These are phyloP conservation scores for Tachypleus tridentatus DNA, from an alignment of 1,140 invertebrate genomes.

Conservation along the genomic window DNA sequence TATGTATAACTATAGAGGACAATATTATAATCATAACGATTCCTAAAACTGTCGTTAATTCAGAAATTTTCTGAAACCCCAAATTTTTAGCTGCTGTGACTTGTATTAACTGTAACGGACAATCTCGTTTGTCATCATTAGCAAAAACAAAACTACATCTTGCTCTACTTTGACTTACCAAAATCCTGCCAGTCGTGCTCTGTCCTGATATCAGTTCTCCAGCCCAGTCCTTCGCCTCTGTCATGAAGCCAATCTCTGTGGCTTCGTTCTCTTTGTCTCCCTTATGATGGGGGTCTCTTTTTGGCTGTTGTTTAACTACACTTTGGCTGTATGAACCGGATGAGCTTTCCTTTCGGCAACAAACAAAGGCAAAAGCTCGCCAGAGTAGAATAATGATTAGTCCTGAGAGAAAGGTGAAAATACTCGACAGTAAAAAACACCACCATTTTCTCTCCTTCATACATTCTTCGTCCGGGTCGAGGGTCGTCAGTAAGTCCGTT, in stretches of 20 bases:
- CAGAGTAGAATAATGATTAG: slow-evolving; percentile 69
- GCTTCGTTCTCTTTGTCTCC: slow-evolving; percentile 11
- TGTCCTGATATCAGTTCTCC: slow-evolving; percentile 99
- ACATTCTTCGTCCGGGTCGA: slow-evolving; percentile 41
- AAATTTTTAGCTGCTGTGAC: too few relatives aligned
- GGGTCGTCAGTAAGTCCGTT: slow-evolving; percentile 9
- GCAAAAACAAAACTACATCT: too few relatives aligned
- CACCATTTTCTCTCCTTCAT: slow-evolving; percentile 82
- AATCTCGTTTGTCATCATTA: too few relatives aligned
- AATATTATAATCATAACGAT: too few relatives aligned
- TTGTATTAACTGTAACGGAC: too few relatives aligned
- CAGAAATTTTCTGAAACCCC: too few relatives aligned
- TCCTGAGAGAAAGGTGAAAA: slow-evolving; percentile 88
- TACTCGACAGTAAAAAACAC: slow-evolving; percentile 92
- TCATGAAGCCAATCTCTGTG: slow-evolving; percentile 86
- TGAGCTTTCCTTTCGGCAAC: slow-evolving; percentile 53
- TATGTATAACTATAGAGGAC: too few relatives aligned
- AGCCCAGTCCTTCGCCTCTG: slow-evolving; percentile 99
- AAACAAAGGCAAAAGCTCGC: slow-evolving; percentile 78
- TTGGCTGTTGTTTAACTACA: slow-evolving; percentile 10
- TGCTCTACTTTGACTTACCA: slow-evolving; percentile 54
- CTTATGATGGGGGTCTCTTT: slow-evolving; percentile 5
- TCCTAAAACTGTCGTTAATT: too few relatives aligned
- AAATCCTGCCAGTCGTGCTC: slow-evolving; percentile 95
- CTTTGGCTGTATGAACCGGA: slow-evolving; percentile 66